Conservation (phyloP, 2,113 vertebrate genomes). For the Morone chrysops region DNA sequence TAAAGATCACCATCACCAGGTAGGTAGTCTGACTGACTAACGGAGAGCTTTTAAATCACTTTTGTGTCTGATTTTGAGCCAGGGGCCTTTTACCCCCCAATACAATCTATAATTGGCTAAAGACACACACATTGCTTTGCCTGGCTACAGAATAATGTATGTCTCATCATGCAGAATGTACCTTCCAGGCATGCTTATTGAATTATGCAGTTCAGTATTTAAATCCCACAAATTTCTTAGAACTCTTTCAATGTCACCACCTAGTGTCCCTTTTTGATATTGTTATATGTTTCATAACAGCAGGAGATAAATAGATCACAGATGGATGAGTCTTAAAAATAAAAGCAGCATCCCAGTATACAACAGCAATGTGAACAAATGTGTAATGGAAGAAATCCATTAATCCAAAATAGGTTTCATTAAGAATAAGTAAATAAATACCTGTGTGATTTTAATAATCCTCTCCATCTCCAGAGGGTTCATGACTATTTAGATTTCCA, state of each 20-base stretch:
- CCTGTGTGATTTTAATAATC: background rate
- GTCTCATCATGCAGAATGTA: background rate
- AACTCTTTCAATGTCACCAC: conserved; percentile 52
- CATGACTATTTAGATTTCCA: too few species aligned
- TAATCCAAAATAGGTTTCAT: background rate
- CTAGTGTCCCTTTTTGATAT: conserved; percentile 54
- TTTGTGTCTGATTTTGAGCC: background rate
- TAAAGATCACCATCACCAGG: background rate
- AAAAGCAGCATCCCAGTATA: background rate
- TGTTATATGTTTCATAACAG: background rate
- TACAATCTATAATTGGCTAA: background rate
- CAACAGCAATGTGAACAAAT: background rate
- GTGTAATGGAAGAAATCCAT: background rate
- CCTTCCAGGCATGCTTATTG: background rate
- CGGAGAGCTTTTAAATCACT: background rate
- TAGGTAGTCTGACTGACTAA: background rate
- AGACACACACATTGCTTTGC: background rate
- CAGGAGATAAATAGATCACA: background rate
- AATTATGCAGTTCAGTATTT: background rate
- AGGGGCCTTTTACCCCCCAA: background rate
- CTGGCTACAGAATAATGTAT: background rate
- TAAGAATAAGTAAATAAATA: background rate
- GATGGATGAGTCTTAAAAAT: background rate
- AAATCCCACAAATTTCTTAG: background rate
- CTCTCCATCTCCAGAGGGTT: background rate